These are phyloP conservation scores for Aplochiton taeniatus DNA, from an alignment of 2,797 vertebrate species.

Conservation along the genomic window DNA sequence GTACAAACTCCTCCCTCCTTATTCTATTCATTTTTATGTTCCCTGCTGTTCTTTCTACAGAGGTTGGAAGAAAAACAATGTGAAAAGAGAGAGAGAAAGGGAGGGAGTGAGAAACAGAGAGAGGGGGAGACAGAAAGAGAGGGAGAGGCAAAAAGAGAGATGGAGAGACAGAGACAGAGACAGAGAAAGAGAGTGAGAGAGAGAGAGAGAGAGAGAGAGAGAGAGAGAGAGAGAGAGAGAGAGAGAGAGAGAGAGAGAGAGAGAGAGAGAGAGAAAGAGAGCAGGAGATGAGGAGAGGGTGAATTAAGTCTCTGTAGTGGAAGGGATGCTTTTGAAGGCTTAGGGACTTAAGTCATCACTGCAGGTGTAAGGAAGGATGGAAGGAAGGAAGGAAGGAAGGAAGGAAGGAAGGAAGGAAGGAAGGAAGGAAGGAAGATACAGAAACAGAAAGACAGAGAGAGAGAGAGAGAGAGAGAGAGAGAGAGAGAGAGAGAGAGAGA, in stretches of 20 bases:
- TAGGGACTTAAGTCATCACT: no score
- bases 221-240: background rate
- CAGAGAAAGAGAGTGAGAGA: background rate
- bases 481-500: background rate
- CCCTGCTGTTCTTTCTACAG: background rate
- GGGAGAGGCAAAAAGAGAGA: background rate
- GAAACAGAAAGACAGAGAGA: background rate
- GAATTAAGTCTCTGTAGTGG: no score
- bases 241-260: background rate
- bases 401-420: no score
- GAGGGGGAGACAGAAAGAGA: background rate
- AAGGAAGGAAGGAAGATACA: no score
- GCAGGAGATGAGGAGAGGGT: no score
- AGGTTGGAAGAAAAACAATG: no score
- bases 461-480: constrained; percentile 3
- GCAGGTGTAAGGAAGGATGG: no score
- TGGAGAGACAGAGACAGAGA: background rate
- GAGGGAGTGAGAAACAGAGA: background rate
- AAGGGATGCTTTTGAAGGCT: no score
- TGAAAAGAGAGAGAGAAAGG: background rate
- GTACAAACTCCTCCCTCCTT: no score
- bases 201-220: background rate
- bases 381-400: no score
- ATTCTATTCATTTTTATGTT: no score
- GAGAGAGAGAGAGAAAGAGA: no score